These are phyloP conservation scores for Petaurus breviceps DNA, from an alignment of 2,113 vertebrate genomes.

Conservation along the genomic window DNA sequence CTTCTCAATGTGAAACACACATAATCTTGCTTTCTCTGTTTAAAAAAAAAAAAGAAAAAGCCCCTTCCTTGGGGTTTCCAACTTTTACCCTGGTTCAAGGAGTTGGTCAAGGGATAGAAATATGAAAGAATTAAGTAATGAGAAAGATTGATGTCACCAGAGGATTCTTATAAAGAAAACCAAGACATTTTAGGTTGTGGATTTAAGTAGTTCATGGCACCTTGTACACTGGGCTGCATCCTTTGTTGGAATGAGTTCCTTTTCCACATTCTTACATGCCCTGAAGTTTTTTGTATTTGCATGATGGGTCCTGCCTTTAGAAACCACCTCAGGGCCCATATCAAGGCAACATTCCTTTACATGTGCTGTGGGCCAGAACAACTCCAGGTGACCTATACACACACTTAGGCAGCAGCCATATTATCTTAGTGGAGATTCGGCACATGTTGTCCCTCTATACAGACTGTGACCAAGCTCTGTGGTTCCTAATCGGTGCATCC, in stretches of 20 bases:
- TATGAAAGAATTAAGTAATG: slow-evolving; percentile 58
- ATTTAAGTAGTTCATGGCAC: slow-evolving; percentile 54
- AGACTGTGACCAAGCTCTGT: slow-evolving; percentile 26
- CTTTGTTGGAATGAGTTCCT: slow-evolving; percentile 69
- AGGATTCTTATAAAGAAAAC: slow-evolving; percentile 67
- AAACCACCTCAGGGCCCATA: slow-evolving; percentile 36
- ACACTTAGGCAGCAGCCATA: slow-evolving; percentile 64
- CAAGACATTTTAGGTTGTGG: slow-evolving; percentile 55
- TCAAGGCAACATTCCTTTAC: slow-evolving; percentile 78
- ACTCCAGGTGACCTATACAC: slow-evolving; percentile 35
- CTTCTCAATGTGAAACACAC: slow-evolving; percentile 86
- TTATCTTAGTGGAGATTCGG: slow-evolving; percentile 54
- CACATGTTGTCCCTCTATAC: background rate
- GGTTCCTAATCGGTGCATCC: background rate
- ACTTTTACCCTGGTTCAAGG: slow-evolving; percentile 61
- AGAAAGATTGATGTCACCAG: slow-evolving; percentile 43
- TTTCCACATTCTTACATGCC: slow-evolving; percentile 68
- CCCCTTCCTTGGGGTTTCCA: slow-evolving; percentile 60
- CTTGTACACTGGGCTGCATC: slow-evolving; percentile 69
- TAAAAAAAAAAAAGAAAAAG: slow-evolving; percentile 24
- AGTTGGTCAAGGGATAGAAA: slow-evolving; percentile 69
- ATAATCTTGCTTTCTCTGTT: slow-evolving; percentile 85
- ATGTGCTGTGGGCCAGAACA: slow-evolving; percentile 76
- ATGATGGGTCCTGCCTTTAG: slow-evolving; percentile 48
- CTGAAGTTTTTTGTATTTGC: slow-evolving; percentile 61